Evolutionary conservation across 2,888 invertebrate species (phyloP), one percentile per base, ranked within the genome.

Genomic region (Eilema caniola): DNA sequence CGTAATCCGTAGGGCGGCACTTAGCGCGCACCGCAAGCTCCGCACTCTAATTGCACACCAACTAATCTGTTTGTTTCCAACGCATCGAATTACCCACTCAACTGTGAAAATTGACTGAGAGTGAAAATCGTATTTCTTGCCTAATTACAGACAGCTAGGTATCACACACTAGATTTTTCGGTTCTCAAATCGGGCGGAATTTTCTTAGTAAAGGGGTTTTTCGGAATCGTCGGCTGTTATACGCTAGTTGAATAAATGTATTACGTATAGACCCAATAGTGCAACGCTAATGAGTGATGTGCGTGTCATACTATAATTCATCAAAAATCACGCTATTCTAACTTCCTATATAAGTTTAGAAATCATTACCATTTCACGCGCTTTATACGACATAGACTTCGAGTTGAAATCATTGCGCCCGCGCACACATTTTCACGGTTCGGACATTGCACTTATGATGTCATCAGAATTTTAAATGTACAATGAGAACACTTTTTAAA

Each of bases 1-100:
- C 93, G 90, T 94, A 94, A 94, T 95, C 95, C 92, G 90, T 88
- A 88, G 89, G 89, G 86, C 91, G 89, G 92, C 95, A 95, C 95
- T 94, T 93, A 94, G 90, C 83, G 87, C 83, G 86, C 86, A 87
- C 94, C 94, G 83, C 95, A 93, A 94, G 90, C 93, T 87, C 88
- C 86, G 83, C 87, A 88, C 92, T 91, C 92, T 94, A 94, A 95
- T 93, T 92, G 94, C 91, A 89, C 86, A 86, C 86, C 87, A 89
- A 90, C 90, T 94, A 94, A 95, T 93, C 95, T 94, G 93, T 92
- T 92, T 92, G 91, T 89, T 90, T 86, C 85, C 79, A 90, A 91
- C 89, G 91, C 92, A 90, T 90, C 87, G 56, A 85, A 90, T 91
- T 87, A 85, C 81, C 77, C 75, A 80, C 81, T 81, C 77, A 74